Percentiles rank a stretch among this genome's conserved stretches.
phyloP scores from a whole-genome alignment of 2,113 vertebrate species.

The Canis aureus region DNA sequence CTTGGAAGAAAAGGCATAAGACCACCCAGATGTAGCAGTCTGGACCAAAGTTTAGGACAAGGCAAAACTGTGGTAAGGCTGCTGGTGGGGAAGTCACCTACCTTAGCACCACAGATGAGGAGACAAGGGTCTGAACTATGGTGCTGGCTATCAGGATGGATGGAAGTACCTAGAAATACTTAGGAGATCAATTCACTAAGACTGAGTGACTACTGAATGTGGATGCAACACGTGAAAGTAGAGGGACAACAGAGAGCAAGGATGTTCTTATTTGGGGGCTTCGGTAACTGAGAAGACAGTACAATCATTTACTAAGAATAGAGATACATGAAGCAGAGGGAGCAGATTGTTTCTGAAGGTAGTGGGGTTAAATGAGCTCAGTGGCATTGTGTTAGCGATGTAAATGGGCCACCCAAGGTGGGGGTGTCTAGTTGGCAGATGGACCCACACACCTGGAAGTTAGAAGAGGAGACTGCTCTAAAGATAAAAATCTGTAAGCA shows the following conservation, averaged over 20 bases:
- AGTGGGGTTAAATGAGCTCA: not conserved
- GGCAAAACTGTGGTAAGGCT: not conserved
- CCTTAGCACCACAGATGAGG: not conserved
- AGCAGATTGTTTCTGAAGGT: not conserved
- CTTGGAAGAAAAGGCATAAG: not conserved
- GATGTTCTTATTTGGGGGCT: not conserved
- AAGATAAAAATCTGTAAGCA: not conserved
- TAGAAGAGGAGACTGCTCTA: not conserved
- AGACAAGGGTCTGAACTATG: not conserved
- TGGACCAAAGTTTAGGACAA: not conserved
- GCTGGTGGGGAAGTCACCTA: not conserved
- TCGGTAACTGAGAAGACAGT: not conserved
- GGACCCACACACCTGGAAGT: not conserved
- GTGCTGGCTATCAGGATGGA: not conserved
- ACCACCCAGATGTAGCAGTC: not conserved
- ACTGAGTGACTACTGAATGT: not conserved
- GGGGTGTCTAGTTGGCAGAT: not conserved
- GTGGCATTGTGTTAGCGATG: not conserved
- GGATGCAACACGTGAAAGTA: not conserved
- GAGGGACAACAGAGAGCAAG: not conserved
- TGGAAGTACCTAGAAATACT: not conserved
- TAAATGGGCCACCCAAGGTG: too few species aligned
- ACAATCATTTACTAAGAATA: not conserved
- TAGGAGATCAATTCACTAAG: not conserved
- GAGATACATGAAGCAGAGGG: not conserved